phyloP scores from a whole-genome alignment of 2,797 vertebrate genomes.

The Sebastes diaconus region DNA sequence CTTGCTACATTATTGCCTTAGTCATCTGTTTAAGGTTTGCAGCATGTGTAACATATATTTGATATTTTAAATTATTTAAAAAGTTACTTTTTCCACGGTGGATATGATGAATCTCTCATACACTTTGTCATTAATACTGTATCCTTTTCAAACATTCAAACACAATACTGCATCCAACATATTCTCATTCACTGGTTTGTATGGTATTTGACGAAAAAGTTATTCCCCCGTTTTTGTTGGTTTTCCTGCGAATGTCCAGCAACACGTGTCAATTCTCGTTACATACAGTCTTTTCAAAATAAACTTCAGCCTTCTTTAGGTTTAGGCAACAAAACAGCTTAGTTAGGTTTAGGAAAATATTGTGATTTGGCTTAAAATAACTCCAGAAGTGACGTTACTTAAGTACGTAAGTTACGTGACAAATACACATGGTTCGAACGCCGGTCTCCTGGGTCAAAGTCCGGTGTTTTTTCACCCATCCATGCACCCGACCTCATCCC shows the following conservation, averaged over 20 bases:
- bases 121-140: not conserved
- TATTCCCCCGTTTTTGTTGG: accelerated
- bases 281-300: no score
- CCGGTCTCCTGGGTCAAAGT: no score
- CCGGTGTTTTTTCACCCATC: no score
- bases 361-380: no score
- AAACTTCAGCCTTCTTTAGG: accelerated
- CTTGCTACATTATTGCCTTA: not conserved
- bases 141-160: not conserved
- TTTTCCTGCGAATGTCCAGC: no score
- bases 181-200: no score
- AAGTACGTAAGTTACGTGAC: no score
- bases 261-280: no score
- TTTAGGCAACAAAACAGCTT: no score
- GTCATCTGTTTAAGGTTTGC: slow-evolving; percentile 28
- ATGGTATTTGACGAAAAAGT: no score
- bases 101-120: not conserved
- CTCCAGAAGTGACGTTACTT: no score
- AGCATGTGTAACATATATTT: not conserved
- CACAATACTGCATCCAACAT: not conserved
- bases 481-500: accelerated
- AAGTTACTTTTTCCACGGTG: not conserved
- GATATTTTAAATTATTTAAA: not conserved
- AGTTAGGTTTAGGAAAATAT: no score
- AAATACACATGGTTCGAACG: accelerated